Evolutionary conservation across 2,888 invertebrate genomes (phyloP).

Genomic region (Synergus gifuensis): DNA sequence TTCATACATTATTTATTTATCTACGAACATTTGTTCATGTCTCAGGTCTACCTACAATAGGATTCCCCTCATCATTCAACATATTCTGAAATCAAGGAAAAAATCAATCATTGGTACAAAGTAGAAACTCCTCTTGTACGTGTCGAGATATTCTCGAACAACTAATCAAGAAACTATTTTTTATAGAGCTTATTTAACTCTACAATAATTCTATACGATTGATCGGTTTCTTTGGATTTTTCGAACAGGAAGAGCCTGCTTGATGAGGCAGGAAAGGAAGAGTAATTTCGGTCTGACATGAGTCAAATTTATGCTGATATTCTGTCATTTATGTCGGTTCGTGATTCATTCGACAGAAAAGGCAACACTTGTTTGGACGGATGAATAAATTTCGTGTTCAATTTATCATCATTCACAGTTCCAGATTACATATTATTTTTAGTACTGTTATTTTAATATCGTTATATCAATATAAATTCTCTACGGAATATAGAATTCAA

Average conservation of each 20-base stretch:
- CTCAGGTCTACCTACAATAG: background rate
- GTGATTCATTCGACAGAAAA: conserved; percentile 22
- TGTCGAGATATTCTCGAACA: background rate
- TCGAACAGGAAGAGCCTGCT: conserved; percentile 12
- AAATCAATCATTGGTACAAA: conserved; percentile 29
- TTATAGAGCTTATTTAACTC: conserved; percentile 25
- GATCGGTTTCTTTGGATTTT: conserved; percentile 36
- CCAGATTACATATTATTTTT: background rate
- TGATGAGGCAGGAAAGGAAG: conserved; percentile 30
- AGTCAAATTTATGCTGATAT: conserved; percentile 22
- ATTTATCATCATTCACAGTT: background rate
- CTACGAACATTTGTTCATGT: no score
- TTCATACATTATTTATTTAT: no score
- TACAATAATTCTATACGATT: background rate
- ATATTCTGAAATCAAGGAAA: conserved; percentile 18
- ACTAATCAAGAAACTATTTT: conserved; percentile 38
- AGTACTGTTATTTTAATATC: background rate
- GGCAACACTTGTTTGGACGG: conserved; percentile 24
- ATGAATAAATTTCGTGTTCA: background rate
- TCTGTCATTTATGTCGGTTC: conserved; percentile 28
- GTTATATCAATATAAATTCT: no score
- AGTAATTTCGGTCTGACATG: conserved; percentile 25
- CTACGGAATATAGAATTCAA: no score
- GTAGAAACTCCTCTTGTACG: background rate
- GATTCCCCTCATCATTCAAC: conserved; percentile 13